Base-by-base conservation (phyloP, 2,888 invertebrate species). In the Orchesellides sinensis region DNA sequence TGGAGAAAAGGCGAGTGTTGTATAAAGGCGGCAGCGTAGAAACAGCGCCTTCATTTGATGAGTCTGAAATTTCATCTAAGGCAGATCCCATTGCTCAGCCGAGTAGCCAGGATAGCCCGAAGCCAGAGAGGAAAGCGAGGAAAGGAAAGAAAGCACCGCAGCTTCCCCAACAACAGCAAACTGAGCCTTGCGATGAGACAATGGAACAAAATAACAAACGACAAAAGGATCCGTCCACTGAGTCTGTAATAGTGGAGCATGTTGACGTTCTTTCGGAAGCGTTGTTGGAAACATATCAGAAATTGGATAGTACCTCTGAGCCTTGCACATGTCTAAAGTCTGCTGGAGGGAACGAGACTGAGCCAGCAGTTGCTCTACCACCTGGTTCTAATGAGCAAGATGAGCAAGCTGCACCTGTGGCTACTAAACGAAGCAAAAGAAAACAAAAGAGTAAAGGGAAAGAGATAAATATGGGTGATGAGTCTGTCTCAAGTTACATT, bases 171-270 rank as follows among this genome's bases (percentile, higher is more conserved):
- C 21, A 66, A 23, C 32, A 25, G 52, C 65, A 59, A 59, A 29
- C 21, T 19, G 75, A n/a, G n/a, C 65, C 68, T 35, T 19, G 1
- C 2, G 23, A 47, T 17, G 29, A 59, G 8, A n/a, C 4, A 32
- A 14, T 29, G 29, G 54, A n/a, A n/a, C n/a, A n/a, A n/a, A 21
- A 47, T 32, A 63, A 29, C 14, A 56, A 35, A 32, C 29, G 47
- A 23, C 29, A 65, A 14, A 68, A 77, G 47, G 66, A 45, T 21
- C 14, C 54, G n/a, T 66, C 66, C 19, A 52, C 52, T 8, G 65
- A 75, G 25, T 70, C 54, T 25, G 79, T 79, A 29, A 74, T 83
- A 1, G 68, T 83, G 27, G 83, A 83, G 61, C 83, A 83, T 74
- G 74, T 83, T 14, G 72, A 73, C n/a, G 73, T 79, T 5, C 17